Evolutionary conservation across 2,113 vertebrate genomes (phyloP).

Genomic region (Triplophysa siluroides): DNA sequence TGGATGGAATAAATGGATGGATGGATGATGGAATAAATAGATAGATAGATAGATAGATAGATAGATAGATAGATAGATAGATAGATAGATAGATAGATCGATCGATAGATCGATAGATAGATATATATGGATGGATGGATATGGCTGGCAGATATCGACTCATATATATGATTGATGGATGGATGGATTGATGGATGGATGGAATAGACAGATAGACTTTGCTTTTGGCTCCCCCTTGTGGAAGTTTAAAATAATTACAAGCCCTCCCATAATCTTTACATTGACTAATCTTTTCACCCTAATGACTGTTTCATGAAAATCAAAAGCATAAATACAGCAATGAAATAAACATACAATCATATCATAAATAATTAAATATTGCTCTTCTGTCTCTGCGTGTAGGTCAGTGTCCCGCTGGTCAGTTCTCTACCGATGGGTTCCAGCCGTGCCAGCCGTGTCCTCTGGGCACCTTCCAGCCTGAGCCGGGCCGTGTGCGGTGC

Average conservation of each 20-base stretch:
- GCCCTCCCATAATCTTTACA: background rate
- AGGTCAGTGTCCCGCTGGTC: constrained; percentile 92
- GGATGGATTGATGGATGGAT: no score
- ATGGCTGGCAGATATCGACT: no score
- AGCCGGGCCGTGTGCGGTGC: constrained; percentile 88
- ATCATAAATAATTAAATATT: background rate
- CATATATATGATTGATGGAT: no score
- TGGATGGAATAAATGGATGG: no score
- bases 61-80: no score
- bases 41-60: no score
- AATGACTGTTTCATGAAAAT: background rate
- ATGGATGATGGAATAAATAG: no score
- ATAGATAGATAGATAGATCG: no score
- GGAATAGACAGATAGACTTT: background rate
- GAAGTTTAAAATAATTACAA: background rate
- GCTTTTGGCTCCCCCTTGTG: constrained; percentile 3
- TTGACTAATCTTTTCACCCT: background rate
- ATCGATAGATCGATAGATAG: no score
- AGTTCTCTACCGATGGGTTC: constrained; percentile 88
- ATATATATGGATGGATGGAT: no score
- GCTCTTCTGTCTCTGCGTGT: constrained; percentile 51
- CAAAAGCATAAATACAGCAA: background rate
- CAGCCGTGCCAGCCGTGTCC: constrained; percentile 85
- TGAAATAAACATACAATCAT: background rate
- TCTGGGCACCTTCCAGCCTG: constrained; percentile 85